Conservation (phyloP, 2,113 vertebrate genomes). For the Oophaga pumilio region DNA sequence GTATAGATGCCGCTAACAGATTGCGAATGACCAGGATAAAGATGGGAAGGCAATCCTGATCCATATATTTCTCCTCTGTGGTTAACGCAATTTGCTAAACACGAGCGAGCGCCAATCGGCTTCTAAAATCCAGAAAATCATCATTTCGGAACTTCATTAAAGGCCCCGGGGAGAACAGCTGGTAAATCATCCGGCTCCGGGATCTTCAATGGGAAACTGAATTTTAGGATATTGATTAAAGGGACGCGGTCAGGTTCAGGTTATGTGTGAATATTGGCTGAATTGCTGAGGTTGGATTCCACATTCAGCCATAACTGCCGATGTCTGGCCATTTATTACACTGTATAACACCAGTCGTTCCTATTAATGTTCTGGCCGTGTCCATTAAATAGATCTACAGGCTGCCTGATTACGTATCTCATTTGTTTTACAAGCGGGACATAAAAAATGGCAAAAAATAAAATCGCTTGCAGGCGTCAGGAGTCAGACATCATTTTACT, state of each 20-base stretch:
- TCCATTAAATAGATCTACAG: background rate
- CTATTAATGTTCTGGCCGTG: background rate
- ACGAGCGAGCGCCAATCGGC: background rate
- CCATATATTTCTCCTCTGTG: constrained; percentile 33
- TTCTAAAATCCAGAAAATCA: constrained; percentile 26
- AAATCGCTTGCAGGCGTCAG: background rate
- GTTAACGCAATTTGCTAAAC: constrained; percentile 26
- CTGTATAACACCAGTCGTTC: background rate
- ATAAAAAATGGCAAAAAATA: background rate
- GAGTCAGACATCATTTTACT: too few relatives aligned
- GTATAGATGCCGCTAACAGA: constrained; percentile 4
- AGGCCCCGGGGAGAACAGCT: constrained; percentile 33
- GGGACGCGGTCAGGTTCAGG: background rate
- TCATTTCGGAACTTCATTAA: constrained; percentile 19
- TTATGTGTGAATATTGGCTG: constrained; percentile 11
- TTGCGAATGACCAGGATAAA: constrained; percentile 31
- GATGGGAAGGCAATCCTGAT: background rate
- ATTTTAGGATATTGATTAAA: constrained; percentile 28
- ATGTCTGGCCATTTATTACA: background rate
- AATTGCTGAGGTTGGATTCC: background rate
- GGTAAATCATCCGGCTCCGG: background rate
- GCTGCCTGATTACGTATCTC: background rate
- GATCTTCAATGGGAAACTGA: background rate
- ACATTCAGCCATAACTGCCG: background rate
- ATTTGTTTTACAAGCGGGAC: background rate